Evolutionary conservation across 2,888 invertebrate genomes (phyloP), one percentile per base, ranked within the genome.

Genomic region (Poecilus cupreus): DNA sequence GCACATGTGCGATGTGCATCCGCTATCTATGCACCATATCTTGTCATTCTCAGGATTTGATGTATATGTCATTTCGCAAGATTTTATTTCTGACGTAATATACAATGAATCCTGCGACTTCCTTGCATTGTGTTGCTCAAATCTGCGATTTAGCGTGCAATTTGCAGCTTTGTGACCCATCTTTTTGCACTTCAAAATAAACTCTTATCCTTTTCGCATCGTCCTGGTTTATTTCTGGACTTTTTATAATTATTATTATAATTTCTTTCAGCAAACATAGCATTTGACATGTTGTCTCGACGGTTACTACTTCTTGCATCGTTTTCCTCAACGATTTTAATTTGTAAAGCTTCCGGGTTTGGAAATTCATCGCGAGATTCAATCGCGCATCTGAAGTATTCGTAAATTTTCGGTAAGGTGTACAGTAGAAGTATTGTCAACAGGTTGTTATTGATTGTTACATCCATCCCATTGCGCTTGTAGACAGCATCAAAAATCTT

Each of bases 301-400:
- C 46, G 46, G 13, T 18, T 51, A 8, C 18, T 18, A 18, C 1
- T 16, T 51, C 51, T 51, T 18, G 84, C 84, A 8, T 82, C 83
- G 11, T 3, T 24, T 80, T 85, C 85, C 78, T 86, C 85, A 1
- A 85, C 18, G 2, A 85, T 84, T 84, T 86, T 85, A 16, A 85
- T 81, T 60, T 83, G 83, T 20, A 86, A 76, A 10, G 43, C 74
- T 10, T 86, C 85, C 0, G 85, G 84, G 0, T 13, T 46, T 3
- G 86, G 86, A 5, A 87, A 77, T 1, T 83, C 82, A 77, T 88
- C 87, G 3, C 86, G 83, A 0, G 87, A 85, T 81, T 87, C 86
- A 3, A 88, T 85, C 0, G 87, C 87, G 13, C 85, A 85, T 49
- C 86, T 60, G 81, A 87, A 87, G 39, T 85, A 87, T 51, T 88